These are phyloP conservation scores for Myrmophylax atrothorax DNA, from an alignment of 2,113 vertebrate species.

Conservation along the genomic window DNA sequence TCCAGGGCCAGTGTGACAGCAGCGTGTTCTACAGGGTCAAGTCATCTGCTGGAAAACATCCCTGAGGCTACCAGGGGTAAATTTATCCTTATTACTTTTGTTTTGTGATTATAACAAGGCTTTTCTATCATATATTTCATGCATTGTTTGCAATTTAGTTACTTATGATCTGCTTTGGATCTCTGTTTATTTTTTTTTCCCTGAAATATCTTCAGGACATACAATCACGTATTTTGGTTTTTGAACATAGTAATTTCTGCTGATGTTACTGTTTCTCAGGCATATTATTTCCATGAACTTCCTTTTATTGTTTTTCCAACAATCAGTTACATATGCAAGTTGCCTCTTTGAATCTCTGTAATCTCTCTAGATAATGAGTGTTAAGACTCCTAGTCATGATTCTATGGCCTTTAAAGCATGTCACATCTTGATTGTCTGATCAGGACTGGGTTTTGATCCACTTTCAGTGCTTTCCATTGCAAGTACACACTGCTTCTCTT, in stretches of 20 bases:
- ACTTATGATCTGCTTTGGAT: fast-evolving
- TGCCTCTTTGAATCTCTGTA: neutral
- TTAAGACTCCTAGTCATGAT: neutral
- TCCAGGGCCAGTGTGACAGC: neutral
- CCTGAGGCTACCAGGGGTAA: neutral
- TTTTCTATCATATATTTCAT: neutral
- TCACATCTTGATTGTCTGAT: neutral
- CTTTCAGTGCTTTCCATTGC: neutral
- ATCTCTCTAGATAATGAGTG: neutral
- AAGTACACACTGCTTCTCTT: neutral
- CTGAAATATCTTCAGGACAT: neutral
- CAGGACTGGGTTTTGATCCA: neutral
- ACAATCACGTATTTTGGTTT: neutral
- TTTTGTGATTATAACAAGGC: neutral
- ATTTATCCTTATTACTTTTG: neutral
- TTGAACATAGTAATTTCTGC: neutral
- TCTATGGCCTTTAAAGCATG: neutral
- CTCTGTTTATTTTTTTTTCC: neutral
- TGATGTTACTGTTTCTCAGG: neutral
- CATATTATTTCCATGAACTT: neutral
- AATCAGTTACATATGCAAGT: neutral
- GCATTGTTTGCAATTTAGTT: neutral
- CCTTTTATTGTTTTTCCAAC: neutral
- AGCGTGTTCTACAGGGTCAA: neutral
- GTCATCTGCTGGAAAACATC: neutral